These are phyloP conservation scores for Sciurus vulgaris DNA, from an alignment of 2,797 vertebrate species.

Conservation along the genomic window DNA sequence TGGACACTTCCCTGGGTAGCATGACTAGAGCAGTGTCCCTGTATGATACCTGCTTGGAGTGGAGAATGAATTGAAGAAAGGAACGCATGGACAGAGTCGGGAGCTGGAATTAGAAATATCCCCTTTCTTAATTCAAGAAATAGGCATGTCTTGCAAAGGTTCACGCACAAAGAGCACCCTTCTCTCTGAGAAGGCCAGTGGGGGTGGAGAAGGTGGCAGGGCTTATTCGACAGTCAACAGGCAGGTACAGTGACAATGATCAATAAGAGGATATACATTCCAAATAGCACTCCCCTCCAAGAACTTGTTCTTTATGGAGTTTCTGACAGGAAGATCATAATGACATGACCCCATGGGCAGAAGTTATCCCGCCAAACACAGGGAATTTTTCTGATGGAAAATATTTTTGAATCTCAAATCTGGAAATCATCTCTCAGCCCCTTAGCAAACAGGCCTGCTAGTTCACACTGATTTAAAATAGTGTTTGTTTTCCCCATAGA, in stretches of 20 bases:
- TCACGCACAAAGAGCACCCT: rapidly evolving
- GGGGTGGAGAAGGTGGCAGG: no score
- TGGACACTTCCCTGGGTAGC: neutral
- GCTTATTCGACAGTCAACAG: neutral
- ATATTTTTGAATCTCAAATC: neutral
- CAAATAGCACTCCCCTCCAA: neutral
- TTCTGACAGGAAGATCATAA: neutral
- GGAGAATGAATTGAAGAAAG: neutral
- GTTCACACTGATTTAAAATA: neutral
- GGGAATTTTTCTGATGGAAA: neutral
- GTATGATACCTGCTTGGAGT: neutral
- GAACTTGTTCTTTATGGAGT: neutral
- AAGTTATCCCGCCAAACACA: neutral
- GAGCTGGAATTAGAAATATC: neutral
- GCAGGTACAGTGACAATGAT: neutral
- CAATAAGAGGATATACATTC: neutral
- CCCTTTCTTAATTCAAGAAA: neutral
- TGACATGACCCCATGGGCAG: slow-evolving; percentile 1
- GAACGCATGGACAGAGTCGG: neutral
- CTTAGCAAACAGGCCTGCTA: neutral
- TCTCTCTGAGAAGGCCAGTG: neutral
- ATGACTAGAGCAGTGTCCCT: neutral
- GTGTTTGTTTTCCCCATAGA: neutral
- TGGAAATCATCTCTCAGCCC: neutral
- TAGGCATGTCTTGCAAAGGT: neutral